These are phyloP conservation scores for Megamerina dolium DNA, from an alignment of 2,888 invertebrate genomes.

Conservation along the genomic window DNA sequence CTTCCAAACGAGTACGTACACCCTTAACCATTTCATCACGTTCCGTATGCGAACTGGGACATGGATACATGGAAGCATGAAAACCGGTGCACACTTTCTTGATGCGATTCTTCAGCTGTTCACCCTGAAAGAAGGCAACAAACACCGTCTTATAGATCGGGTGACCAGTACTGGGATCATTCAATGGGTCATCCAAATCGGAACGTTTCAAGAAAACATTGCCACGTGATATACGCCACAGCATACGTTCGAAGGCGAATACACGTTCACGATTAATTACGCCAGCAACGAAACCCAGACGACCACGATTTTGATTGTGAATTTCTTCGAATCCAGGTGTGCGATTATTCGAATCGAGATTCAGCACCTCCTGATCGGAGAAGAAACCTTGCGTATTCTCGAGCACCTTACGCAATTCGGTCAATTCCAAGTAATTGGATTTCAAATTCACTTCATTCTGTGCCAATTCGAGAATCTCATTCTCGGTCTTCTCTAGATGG, in stretches of 20 bases:
- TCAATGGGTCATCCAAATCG: slow-evolving; percentile 69
- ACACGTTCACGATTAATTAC: slow-evolving; percentile 78
- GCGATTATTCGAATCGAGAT: slow-evolving; percentile 61
- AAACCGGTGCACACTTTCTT: slow-evolving; percentile 87
- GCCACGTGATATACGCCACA: slow-evolving; percentile 84
- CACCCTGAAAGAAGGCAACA: slow-evolving; percentile 77
- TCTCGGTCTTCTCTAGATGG: slow-evolving; percentile 92
- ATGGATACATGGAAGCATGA: slow-evolving; percentile 81
- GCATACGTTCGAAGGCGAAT: slow-evolving; percentile 79
- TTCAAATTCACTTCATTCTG: slow-evolving; percentile 92
- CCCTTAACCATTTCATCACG: slow-evolving; percentile 79
- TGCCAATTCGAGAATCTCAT: slow-evolving; percentile 89
- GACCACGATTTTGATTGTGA: slow-evolving; percentile 46
- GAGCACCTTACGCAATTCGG: slow-evolving; percentile 86
- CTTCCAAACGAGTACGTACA: slow-evolving; percentile 78
- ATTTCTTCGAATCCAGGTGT: slow-evolving; percentile 54
- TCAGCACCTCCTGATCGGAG: slow-evolving; percentile 47
- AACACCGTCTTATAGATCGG: slow-evolving; percentile 79
- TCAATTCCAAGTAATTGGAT: slow-evolving; percentile 87
- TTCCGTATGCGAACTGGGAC: slow-evolving; percentile 74
- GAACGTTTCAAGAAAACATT: slow-evolving; percentile 80
- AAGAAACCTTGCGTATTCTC: slow-evolving; percentile 75
- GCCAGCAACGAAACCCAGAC: slow-evolving; percentile 72
- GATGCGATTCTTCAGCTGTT: slow-evolving; percentile 76
- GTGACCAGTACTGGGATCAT: slow-evolving; percentile 66